Base-by-base conservation (phyloP, 2,888 invertebrate species). In the Chrysolina oricalcia region DNA sequence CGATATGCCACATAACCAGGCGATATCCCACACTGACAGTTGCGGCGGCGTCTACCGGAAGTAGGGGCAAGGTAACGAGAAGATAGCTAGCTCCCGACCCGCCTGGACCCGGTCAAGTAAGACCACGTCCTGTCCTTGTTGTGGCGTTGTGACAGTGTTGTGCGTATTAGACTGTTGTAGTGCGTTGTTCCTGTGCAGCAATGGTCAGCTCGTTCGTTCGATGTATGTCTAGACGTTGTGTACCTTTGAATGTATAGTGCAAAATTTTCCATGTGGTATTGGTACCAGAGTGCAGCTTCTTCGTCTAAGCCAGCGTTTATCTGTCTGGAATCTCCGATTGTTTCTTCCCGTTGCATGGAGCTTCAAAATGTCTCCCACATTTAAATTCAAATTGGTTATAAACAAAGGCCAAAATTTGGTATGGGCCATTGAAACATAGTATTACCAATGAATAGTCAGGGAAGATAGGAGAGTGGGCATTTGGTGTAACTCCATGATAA, bases 51-150 rank as follows among this genome's bases (percentile, higher is more conserved):
- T 90, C 91, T 90, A 89, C 90, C 90, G 90, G 91, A 91, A 91
- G 90, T 91, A 91, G 91, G 90, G 90, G 91, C 89, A 90, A 91
- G 91, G 91, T 91, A 91, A 90, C 90, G 90, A 91, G 91, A 90
- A 91, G 90, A 90, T 90, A 90, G 91, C 90, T 91, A 91, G 90
- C 91, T 90, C 89, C 89, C 89, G 82, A 84, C 85, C 85, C 84
- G 85, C 84, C 86, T 85, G 87, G 86, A 86, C 85, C 87, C 87
- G 88, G 89, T 89, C 88, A 88, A 88, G 88, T 89, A 89, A 89
- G 89, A 89, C 88, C 88, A 87, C 85, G 84, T 71, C 80, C 87
- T 87, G 85, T 87, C 87, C 88, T 88, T 88, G 88, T 88, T 89
- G 88, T 89, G 88, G 87, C 88, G 87, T 88, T 88, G 88, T 89